These are phyloP conservation scores for Chrysopilus asiliformis DNA, from an alignment of 2,888 invertebrate genomes.

Conservation along the genomic window DNA sequence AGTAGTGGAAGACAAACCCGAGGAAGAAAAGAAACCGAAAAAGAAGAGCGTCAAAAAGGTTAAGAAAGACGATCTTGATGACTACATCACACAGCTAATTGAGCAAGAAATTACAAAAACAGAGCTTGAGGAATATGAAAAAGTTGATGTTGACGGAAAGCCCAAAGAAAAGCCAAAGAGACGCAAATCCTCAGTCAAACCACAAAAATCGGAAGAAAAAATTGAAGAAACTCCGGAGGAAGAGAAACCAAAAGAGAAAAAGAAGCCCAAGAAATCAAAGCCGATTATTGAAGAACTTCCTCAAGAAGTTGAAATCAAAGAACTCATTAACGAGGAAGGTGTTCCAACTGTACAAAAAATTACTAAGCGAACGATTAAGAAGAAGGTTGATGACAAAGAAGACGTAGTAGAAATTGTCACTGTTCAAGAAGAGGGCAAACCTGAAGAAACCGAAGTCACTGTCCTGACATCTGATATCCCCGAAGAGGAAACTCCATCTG, in stretches of 20 bases:
- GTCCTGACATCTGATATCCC: too few species aligned
- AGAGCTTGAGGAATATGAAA: too few species aligned
- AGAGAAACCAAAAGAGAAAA: not conserved
- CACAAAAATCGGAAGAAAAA: constrained; percentile 2
- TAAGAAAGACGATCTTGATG: constrained; percentile 30
- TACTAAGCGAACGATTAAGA: constrained; percentile 27
- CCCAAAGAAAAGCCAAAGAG: too few species aligned
- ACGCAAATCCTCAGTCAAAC: too few species aligned
- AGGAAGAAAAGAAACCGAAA: constrained; percentile 20
- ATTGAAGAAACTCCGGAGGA: not conserved
- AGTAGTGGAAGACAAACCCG: constrained; percentile 21
- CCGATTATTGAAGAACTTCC: too few species aligned
- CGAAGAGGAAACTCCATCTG: too few species aligned
- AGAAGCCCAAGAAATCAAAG: too few species aligned
- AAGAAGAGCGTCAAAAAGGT: constrained; percentile 19
- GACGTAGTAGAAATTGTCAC: constrained; percentile 27
- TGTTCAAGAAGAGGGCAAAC: too few species aligned
- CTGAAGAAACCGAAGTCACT: too few species aligned
- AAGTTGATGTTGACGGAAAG: too few species aligned
- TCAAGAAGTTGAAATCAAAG: too few species aligned
- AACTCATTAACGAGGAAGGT: too few species aligned
- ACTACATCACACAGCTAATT: constrained; percentile 32
- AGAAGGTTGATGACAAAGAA: constrained; percentile 24
- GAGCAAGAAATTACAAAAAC: constrained; percentile 29
- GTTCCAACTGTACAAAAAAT: constrained; percentile 25